phyloP scores from a whole-genome alignment of 30 jellyfish, hydroid and myxozoan genomes.

The Hydra vulgaris region DNA sequence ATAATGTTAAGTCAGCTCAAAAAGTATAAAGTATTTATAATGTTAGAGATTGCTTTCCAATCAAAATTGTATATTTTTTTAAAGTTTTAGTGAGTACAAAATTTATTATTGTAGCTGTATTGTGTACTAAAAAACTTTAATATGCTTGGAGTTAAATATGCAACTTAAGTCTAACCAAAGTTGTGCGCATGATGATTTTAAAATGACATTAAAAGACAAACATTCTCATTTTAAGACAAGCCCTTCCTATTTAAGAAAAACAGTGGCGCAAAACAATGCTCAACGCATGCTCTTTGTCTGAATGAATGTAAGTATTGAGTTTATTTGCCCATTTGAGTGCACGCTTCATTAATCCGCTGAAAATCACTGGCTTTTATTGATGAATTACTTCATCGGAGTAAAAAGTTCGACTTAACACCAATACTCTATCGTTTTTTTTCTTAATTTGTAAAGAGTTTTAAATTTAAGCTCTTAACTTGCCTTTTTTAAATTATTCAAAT shows the following conservation, averaged over 20 bases:
- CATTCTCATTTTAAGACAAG: not conserved
- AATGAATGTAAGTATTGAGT: slow-evolving; percentile 3
- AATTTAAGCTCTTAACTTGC: not conserved
- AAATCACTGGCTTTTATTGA: slow-evolving; percentile 16
- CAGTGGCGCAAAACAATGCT: not conserved
- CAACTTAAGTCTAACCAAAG: too few relatives aligned
- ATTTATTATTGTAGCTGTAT: too few relatives aligned
- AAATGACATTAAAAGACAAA: too few relatives aligned
- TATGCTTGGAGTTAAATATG: too few relatives aligned
- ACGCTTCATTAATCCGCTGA: slow-evolving; percentile 23
- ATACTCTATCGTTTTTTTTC: not conserved
- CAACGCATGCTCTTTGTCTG: not conserved
- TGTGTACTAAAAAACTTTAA: too few relatives aligned
- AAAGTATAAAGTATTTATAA: too few relatives aligned
- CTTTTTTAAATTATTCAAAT: too few relatives aligned
- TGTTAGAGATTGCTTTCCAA: too few relatives aligned
- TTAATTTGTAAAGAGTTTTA: not conserved
- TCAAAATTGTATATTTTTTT: too few relatives aligned
- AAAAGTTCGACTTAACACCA: not conserved
- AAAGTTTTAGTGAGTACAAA: too few relatives aligned
- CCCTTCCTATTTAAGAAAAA: not conserved
- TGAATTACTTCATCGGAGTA: slow-evolving; percentile 10
- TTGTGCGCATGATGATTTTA: too few relatives aligned
- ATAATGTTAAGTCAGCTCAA: too few relatives aligned
- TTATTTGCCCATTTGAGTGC: slow-evolving; percentile 11